Percentiles rank a stretch among this genome's conserved stretches.
phyloP scores from a whole-genome alignment of 1,140 invertebrate species.

The Drosophila melanogaster region DNA sequence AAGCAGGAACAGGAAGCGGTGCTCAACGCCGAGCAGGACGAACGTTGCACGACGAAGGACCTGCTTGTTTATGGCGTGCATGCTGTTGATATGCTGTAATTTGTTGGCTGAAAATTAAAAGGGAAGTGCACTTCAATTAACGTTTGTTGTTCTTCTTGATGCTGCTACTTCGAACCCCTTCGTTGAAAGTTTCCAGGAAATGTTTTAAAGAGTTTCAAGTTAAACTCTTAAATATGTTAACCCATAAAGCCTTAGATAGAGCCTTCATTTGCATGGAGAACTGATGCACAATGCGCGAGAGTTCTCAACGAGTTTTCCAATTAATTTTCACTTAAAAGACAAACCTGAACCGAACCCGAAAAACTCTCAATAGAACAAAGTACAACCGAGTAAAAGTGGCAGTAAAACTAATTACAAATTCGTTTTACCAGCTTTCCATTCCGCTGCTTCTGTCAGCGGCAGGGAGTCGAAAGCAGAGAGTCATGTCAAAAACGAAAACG shows the following conservation, averaged over 20 bases:
- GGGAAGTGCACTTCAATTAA: constrained; percentile 79
- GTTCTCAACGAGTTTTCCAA: constrained; percentile 71
- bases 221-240: not conserved
- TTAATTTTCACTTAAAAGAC: constrained; percentile 68
- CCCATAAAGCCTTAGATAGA: not conserved
- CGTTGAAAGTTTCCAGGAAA: not conserved
- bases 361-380: constrained; percentile 45
- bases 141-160: constrained; percentile 17
- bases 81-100: constrained; percentile 60
- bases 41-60: constrained; percentile 11
- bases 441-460: constrained; percentile 63
- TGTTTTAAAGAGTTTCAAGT: not conserved
- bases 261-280: constrained; percentile 21
- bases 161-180: not conserved
- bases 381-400: constrained; percentile 60
- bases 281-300: constrained; percentile 45
- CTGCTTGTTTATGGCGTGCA: constrained; percentile 25
- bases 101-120: constrained; percentile 72
- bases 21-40: not conserved
- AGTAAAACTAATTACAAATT: constrained; percentile 84
- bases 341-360: constrained; percentile 39
- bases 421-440: constrained; percentile 78
- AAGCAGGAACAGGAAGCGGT: constrained; percentile 41
- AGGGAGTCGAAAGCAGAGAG: constrained; percentile 39
- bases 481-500: constrained; percentile 59